These are phyloP conservation scores for Harpegnathos saltator DNA, from an alignment of 1,140 invertebrate genomes.

Conservation along the genomic window DNA sequence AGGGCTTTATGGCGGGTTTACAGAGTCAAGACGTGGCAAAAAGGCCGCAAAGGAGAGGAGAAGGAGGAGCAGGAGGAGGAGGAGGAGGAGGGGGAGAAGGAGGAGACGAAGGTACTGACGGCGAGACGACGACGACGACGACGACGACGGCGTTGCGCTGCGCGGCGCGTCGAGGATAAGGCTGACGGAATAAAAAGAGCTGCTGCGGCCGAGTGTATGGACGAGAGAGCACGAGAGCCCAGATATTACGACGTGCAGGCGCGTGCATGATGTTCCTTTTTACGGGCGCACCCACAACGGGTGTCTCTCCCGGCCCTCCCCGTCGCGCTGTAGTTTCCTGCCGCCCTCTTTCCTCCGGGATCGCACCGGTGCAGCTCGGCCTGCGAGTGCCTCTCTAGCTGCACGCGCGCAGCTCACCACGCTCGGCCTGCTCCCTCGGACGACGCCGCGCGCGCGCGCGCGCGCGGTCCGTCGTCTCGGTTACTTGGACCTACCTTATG, in stretches of 20 bases:
- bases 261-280: conserved; percentile 78
- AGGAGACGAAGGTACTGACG: conserved; percentile 5
- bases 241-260: conserved; percentile 75
- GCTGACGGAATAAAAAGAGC: conserved; percentile 62
- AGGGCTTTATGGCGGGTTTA: conserved; percentile 70
- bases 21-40: conserved; percentile 57
- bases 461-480: conserved; percentile 71
- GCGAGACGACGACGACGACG: conserved; percentile 8
- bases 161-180: conserved; percentile 17
- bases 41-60: conserved; percentile 31
- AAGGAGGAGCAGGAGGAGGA: background rate
- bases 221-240: conserved; percentile 68
- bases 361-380: background rate
- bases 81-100: conserved; percentile 10
- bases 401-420: conserved; percentile 14
- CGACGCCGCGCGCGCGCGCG: no score
- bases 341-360: background rate
- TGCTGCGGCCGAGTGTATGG: conserved; percentile 51
- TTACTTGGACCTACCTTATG: conserved; percentile 76
- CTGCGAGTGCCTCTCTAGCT: background rate
- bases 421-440: conserved; percentile 34
- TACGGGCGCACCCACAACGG: conserved; percentile 75
- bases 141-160: no score
- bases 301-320: conserved; percentile 13
- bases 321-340: background rate